Evolutionary conservation across 2,113 vertebrate species (phyloP).

Genomic region (Elephantulus edwardii): DNA sequence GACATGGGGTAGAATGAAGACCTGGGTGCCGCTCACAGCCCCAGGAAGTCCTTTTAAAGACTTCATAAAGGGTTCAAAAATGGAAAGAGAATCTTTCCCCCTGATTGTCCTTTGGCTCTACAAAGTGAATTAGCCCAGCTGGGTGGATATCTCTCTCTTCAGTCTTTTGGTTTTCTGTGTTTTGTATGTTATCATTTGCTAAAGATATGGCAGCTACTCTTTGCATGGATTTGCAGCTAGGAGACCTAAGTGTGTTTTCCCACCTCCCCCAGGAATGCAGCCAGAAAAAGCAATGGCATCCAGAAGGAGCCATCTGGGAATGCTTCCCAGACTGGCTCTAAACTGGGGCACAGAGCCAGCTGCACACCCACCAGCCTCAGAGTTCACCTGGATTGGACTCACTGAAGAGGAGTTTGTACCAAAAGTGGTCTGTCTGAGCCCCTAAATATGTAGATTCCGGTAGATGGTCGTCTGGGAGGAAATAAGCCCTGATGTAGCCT

Average conservation of each 20-base stretch:
- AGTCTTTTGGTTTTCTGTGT: background rate
- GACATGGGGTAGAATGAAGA: background rate
- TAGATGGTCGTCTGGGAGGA: background rate
- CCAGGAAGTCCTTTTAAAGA: background rate
- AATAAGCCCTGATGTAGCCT: background rate
- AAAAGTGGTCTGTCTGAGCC: constrained; percentile 37
- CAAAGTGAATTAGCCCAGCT: constrained; percentile 15
- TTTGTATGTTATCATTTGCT: constrained; percentile 64
- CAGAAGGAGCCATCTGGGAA: constrained; percentile 70
- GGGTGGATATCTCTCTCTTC: constrained; percentile 1
- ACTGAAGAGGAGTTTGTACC: background rate
- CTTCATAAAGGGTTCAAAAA: background rate
- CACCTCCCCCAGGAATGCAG: constrained; percentile 65
- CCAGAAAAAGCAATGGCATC: constrained; percentile 66
- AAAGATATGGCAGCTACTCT: constrained; percentile 63
- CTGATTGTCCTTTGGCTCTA: background rate
- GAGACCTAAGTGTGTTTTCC: constrained; percentile 57
- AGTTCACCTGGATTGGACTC: constrained; percentile 63
- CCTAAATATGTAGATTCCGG: background rate
- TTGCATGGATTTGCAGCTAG: constrained; percentile 71
- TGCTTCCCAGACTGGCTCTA: constrained; percentile 61
- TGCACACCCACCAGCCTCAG: constrained; percentile 36
- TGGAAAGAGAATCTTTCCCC: background rate
- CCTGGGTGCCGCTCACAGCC: background rate
- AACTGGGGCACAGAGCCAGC: constrained; percentile 56